Evolutionary conservation across 2,113 vertebrate species (phyloP), one percentile per base, ranked within the genome.

Genomic region (Phyllostomus discolor): DNA sequence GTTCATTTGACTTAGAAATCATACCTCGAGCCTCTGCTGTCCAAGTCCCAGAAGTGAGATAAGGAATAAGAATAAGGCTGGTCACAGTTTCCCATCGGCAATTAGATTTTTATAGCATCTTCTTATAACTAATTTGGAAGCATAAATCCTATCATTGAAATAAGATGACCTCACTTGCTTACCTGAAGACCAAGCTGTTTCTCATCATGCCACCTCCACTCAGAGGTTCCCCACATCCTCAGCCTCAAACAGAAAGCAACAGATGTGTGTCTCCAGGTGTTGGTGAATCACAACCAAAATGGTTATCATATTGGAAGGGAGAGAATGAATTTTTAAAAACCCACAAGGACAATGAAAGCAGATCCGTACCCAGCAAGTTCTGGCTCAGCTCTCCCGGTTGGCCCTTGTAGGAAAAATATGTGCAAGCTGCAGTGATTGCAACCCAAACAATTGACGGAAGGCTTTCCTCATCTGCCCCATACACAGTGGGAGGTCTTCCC

Each of bases 51-150:
- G 48, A 64, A 41, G 6, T 59, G 59, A 35, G 14, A 78, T 20
- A 69, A 54, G 17, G 10, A 87, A 85, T 81, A 88, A 73, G 28
- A 76, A 69, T 76, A 38, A 90, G 2, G 2, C 59, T 96, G 86
- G 19, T 81, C 54, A 91, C 33, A 70, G 10, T 70, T 69, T 90
- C 89, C 33, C 91, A 57, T 67, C 33, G 31, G 19, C 17, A 38
- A 57, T 87, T 95, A 72, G 64, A 59, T 57, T 93, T 95, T 95
- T 95, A 78, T 86, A 46, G 24, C n/a, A 50, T 52, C 62, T 94
- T 94, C 78, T 79, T 94, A 88, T 41, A 88, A 75, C 62, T 85
- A 88, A 97, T 80, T 87, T 59, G 17, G 33, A 92, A 48, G 73
- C 12, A 94, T 88, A 95, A 96, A 82, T 79, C 12, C 24, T 88